Conservation (phyloP, 2,113 vertebrate genomes). For the Electrona antarctica region DNA sequence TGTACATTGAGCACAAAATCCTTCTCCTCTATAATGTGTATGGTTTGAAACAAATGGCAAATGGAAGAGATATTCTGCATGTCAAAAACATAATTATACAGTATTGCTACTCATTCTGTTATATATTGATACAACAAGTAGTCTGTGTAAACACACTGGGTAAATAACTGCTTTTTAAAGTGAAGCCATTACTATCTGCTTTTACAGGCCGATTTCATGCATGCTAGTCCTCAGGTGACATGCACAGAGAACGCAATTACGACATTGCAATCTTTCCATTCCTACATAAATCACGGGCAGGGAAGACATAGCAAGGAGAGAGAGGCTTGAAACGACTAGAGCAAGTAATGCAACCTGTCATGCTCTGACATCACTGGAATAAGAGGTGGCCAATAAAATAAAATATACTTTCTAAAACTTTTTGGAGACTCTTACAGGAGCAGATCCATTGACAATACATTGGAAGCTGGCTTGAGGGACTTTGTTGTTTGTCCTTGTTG, state of each 20-base stretch:
- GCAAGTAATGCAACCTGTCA: constrained; percentile 39
- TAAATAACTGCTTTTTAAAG: constrained; percentile 6
- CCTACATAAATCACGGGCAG: constrained; percentile 53
- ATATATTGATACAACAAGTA: neutral
- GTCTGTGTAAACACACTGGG: constrained; percentile 5
- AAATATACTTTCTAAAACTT: constrained; percentile 16
- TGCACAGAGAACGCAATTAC: constrained; percentile 41
- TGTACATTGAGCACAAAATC: too few species aligned
- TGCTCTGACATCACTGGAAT: constrained; percentile 17
- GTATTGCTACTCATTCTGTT: neutral
- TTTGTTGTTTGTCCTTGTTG: constrained; percentile 13
- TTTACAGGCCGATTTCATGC: constrained; percentile 26
- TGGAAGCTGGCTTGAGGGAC: constrained; percentile 45
- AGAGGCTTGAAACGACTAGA: constrained; percentile 43
- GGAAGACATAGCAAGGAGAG: constrained; percentile 8
- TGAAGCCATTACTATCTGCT: constrained; percentile 18
- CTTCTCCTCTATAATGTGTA: neutral
- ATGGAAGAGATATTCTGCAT: neutral
- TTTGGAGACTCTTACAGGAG: constrained; percentile 41
- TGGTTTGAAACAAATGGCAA: neutral
- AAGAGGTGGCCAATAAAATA: constrained; percentile 47
- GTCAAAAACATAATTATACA: neutral
- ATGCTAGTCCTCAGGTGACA: constrained; percentile 29
- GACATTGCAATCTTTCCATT: constrained; percentile 47
- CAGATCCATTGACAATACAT: constrained; percentile 16